Conservation (phyloP, 2,113 vertebrate species). For the Istiophorus platypterus region DNA sequence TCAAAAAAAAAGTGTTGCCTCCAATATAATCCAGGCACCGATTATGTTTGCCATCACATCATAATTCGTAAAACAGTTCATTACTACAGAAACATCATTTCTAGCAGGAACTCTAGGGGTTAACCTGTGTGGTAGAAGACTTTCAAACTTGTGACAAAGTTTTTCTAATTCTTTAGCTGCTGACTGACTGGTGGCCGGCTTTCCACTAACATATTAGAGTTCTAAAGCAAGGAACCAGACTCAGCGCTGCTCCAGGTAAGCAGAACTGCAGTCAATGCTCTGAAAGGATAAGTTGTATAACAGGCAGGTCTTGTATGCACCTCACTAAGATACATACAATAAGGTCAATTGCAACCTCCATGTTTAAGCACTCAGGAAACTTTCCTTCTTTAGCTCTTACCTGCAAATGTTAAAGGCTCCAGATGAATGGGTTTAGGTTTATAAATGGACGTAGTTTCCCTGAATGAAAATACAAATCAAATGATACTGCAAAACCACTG, state of each 20-base stretch:
- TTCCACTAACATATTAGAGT: not conserved
- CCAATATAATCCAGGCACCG: too few species aligned
- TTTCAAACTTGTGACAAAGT: not conserved
- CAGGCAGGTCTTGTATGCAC: not conserved
- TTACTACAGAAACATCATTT: not conserved
- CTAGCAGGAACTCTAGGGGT: too few species aligned
- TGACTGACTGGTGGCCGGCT: slow-evolving; percentile 1
- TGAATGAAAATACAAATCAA: slow-evolving; percentile 9
- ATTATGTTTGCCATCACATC: too few species aligned
- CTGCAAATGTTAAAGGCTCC: not conserved
- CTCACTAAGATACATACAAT: not conserved
- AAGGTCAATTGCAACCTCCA: not conserved
- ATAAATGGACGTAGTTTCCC: not conserved
- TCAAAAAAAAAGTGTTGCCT: too few species aligned
- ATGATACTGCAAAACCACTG: not conserved
- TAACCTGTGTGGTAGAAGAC: not conserved
- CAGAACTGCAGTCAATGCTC: not conserved
- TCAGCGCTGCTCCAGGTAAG: not conserved
- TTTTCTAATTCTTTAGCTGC: not conserved
- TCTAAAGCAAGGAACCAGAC: not conserved
- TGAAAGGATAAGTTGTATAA: not conserved
- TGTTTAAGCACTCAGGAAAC: not conserved
- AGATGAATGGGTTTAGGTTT: not conserved
- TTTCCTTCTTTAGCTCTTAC: not conserved
- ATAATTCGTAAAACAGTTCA: not conserved